These are phyloP conservation scores for Eurytoma adleriae DNA, from an alignment of 2,888 invertebrate species.

Conservation along the genomic window DNA sequence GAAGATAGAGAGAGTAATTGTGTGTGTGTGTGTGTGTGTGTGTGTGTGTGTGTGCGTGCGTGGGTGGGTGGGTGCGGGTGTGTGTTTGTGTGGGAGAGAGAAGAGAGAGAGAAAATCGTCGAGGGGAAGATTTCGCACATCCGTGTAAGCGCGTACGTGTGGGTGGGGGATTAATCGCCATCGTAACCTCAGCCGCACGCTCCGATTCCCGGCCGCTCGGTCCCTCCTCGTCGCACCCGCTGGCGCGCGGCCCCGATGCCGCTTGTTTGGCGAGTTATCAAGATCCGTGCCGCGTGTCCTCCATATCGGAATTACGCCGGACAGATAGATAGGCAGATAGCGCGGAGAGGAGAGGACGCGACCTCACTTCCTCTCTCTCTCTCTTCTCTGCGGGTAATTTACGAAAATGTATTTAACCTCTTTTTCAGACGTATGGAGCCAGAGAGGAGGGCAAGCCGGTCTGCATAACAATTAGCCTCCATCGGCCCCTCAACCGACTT, in stretches of 20 bases:
- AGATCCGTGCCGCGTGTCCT: constrained; percentile 45
- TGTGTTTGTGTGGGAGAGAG: too few relatives aligned
- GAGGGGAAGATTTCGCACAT: constrained; percentile 6
- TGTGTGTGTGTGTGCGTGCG: too few relatives aligned
- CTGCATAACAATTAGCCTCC: constrained; percentile 29
- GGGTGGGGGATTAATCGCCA: constrained; percentile 45
- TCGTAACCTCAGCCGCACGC: constrained; percentile 46
- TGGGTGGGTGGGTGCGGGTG: too few relatives aligned
- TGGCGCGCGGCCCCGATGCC: neutral
- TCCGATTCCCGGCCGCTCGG: constrained; percentile 28
- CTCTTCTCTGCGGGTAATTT: constrained; percentile 45
- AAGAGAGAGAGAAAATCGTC: constrained; percentile 28
- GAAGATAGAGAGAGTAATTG: too few relatives aligned
- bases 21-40: too few relatives aligned
- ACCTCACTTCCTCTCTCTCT: too few relatives aligned
- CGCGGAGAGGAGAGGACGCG: neutral
- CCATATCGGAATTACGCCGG: constrained; percentile 46
- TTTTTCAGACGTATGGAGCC: constrained; percentile 2
- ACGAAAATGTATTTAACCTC: constrained; percentile 51
- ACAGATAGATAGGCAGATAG: constrained; percentile 41
- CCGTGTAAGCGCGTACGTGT: neutral
- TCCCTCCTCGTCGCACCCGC: constrained; percentile 27
- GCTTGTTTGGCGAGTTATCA: constrained; percentile 52
- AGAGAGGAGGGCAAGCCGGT: neutral
- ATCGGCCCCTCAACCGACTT: neutral